Percentiles rank a stretch among this genome's conserved stretches.
Conservation (phyloP, 2,888 invertebrate genomes). For the Diloba caeruleocephala region DNA sequence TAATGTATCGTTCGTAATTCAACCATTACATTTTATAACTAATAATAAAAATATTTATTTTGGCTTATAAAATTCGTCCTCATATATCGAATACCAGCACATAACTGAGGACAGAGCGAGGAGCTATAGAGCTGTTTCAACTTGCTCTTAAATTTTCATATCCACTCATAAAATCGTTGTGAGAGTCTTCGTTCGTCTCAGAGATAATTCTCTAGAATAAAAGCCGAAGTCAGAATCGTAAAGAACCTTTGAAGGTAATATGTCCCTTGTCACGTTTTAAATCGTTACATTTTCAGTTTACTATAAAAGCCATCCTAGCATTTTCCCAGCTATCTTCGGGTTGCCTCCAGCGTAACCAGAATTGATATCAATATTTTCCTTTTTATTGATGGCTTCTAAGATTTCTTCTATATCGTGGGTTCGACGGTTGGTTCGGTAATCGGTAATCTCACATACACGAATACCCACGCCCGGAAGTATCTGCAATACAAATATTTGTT, state of each 20-base stretch:
- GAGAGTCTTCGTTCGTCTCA: too few relatives aligned
- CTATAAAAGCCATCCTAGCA: too few relatives aligned
- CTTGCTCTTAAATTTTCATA: constrained; percentile 73
- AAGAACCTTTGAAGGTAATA: constrained; percentile 64
- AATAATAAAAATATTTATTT: constrained; percentile 63
- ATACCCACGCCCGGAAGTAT: too few relatives aligned
- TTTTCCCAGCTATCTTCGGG: too few relatives aligned
- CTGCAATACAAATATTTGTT: too few relatives aligned
- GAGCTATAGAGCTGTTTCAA: constrained; percentile 38
- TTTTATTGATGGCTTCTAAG: too few relatives aligned
- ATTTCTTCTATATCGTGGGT: too few relatives aligned
- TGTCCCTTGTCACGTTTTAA: constrained; percentile 36
- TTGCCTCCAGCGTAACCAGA: too few relatives aligned
- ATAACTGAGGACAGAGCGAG: constrained; percentile 33
- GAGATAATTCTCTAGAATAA: constrained; percentile 68
- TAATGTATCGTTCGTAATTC: constrained; percentile 27
- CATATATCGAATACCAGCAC: constrained; percentile 46
- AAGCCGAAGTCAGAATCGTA: constrained; percentile 62
- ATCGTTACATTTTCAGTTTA: constrained; percentile 41
- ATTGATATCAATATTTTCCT: too few relatives aligned
- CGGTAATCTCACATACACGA: too few relatives aligned
- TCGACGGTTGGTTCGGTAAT: too few relatives aligned
- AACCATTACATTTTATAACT: constrained; percentile 52
- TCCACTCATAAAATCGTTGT: constrained; percentile 68
- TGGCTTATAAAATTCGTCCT: constrained; percentile 29